phyloP scores from a whole-genome alignment of 2,797 vertebrate genomes.

The Syndactyla subalaris region DNA sequence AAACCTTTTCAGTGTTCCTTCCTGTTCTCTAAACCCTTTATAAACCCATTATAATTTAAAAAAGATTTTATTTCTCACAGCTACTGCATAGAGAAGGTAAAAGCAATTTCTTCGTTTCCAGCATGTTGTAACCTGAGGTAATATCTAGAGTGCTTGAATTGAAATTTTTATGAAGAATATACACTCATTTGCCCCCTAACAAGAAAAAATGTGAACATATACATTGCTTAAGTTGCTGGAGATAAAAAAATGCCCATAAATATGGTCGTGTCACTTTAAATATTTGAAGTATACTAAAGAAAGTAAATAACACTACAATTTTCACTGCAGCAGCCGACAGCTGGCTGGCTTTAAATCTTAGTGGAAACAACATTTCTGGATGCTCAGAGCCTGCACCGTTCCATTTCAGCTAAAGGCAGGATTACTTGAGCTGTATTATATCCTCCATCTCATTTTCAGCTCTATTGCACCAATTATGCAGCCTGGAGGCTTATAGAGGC shows the following conservation, averaged over 20 bases:
- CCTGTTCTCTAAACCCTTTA: constrained; percentile 58
- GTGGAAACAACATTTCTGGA: constrained; percentile 57
- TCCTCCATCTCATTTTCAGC: constrained; percentile 80
- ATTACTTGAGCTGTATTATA: constrained; percentile 74
- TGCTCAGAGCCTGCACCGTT: constrained; percentile 58
- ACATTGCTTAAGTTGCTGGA: constrained; percentile 11
- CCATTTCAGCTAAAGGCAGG: constrained; percentile 73
- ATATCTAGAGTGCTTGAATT: constrained; percentile 52
- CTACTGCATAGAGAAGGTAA: constrained; percentile 48
- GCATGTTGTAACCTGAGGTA: constrained; percentile 46
- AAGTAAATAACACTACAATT: constrained; percentile 34
- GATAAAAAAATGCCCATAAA: constrained; percentile 34
- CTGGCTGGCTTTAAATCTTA: constrained; percentile 70
- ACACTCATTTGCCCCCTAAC: background rate
- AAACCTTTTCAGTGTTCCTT: constrained; percentile 52
- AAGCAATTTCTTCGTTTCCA: constrained; percentile 56
- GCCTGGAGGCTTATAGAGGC: constrained; percentile 75
- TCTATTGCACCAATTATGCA: constrained; percentile 80
- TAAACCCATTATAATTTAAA: constrained; percentile 72
- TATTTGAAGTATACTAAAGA: constrained; percentile 52
- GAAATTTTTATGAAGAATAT: constrained; percentile 43
- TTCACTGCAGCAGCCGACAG: constrained; percentile 45
- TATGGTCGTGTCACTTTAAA: constrained; percentile 55
- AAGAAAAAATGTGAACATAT: constrained; percentile 20
- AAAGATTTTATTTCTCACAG: constrained; percentile 57